Percentiles rank a stretch among this genome's conserved stretches.
Conservation (phyloP, 2,888 invertebrate genomes). For the Amiota minor region DNA sequence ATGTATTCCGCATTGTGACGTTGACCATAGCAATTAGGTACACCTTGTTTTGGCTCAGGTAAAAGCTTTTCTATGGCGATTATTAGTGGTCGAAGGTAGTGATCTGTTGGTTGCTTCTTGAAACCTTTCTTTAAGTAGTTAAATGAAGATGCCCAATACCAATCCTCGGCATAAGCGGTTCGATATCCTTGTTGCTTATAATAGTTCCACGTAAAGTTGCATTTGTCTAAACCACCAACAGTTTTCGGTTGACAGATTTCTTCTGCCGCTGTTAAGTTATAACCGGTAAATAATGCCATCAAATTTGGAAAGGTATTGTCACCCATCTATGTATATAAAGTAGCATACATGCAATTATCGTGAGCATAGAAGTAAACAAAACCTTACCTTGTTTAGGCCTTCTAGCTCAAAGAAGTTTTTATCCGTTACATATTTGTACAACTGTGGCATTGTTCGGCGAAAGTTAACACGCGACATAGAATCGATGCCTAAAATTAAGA, state of each 20-base stretch:
- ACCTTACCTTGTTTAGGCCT: slow-evolving; percentile 81
- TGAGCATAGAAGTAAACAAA: background rate
- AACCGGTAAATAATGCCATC: slow-evolving; percentile 85
- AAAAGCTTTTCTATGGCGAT: slow-evolving; percentile 77
- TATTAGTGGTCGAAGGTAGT: slow-evolving; percentile 84
- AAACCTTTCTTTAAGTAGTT: slow-evolving; percentile 83
- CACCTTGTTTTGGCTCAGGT: slow-evolving; percentile 73
- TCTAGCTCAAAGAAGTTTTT: slow-evolving; percentile 81
- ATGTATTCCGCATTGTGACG: slow-evolving; percentile 79
- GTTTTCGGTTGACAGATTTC: slow-evolving; percentile 74
- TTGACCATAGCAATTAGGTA: slow-evolving; percentile 78
- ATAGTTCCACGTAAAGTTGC: slow-evolving; percentile 84
- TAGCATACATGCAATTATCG: background rate
- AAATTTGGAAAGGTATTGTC: slow-evolving; percentile 94
- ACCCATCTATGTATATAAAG: slow-evolving; percentile 76
- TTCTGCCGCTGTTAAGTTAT: slow-evolving; percentile 73
- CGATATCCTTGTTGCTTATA: slow-evolving; percentile 81
- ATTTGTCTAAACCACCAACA: slow-evolving; percentile 78
- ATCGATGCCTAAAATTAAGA: slow-evolving; percentile 88
- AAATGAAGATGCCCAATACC: slow-evolving; percentile 78
- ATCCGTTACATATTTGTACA: slow-evolving; percentile 78
- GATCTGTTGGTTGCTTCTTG: slow-evolving; percentile 82
- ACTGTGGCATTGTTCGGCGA: slow-evolving; percentile 82
- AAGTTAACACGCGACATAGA: slow-evolving; percentile 87
- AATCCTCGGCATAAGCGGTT: slow-evolving; percentile 87